Conservation (phyloP, 2,888 invertebrate species). For the Zootermopsis nevadensis region DNA sequence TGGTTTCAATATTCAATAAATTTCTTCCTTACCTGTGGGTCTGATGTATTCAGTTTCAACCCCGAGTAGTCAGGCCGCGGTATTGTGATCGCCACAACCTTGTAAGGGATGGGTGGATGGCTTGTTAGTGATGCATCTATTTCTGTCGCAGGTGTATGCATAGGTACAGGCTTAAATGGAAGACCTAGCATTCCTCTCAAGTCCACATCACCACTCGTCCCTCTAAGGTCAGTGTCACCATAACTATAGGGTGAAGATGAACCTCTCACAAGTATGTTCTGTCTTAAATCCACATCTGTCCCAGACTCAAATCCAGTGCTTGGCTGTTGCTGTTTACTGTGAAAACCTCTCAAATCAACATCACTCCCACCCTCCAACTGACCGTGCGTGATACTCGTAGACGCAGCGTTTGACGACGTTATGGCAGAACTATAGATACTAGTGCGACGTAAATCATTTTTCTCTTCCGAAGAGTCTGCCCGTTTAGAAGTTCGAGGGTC, state of each 20-base stretch:
- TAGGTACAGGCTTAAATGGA: constrained; percentile 82
- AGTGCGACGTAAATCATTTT: background rate
- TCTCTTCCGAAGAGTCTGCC: background rate
- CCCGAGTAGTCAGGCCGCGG: constrained; percentile 82
- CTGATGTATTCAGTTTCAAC: constrained; percentile 75
- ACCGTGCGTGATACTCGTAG: constrained; percentile 4
- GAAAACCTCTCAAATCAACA: constrained; percentile 60
- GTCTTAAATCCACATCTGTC: constrained; percentile 52
- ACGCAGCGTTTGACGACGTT: background rate
- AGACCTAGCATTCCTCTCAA: constrained; percentile 73
- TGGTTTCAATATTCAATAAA: background rate
- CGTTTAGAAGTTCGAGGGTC: constrained; percentile 17
- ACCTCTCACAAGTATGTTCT: constrained; percentile 33
- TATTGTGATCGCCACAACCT: constrained; percentile 71
- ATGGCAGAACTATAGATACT: constrained; percentile 42
- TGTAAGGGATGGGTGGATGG: constrained; percentile 80
- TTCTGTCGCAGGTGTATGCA: constrained; percentile 86
- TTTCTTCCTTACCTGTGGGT: constrained; percentile 68
- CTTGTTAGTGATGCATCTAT: constrained; percentile 85
- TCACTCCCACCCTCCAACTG: constrained; percentile 57
- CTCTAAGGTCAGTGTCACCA: constrained; percentile 74
- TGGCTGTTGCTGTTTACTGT: constrained; percentile 47
- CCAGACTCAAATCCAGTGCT: background rate
- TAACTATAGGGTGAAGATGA: constrained; percentile 60
- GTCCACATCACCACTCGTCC: constrained; percentile 71